Conservation (phyloP, 2,113 vertebrate species). For the Cervus canadensis region DNA sequence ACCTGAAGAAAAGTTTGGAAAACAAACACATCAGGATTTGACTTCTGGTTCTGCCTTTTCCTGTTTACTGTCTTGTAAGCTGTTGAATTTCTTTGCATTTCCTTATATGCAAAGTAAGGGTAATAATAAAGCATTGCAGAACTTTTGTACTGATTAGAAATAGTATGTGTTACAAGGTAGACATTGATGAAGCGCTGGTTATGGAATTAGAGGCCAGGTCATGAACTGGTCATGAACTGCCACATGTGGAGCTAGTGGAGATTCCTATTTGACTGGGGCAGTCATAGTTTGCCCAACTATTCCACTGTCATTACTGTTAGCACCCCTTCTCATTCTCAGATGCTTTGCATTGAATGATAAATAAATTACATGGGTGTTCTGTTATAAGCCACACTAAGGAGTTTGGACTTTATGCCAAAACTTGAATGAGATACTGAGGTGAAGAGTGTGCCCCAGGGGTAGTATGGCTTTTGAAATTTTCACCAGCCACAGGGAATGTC, state of each 20-base stretch:
- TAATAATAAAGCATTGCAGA: neutral
- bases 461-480: neutral
- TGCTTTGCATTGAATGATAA: neutral
- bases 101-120: neutral
- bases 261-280: neutral
- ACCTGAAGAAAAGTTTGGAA: slow-evolving; percentile 9
- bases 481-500: neutral
- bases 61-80: neutral
- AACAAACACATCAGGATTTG: neutral
- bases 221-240: neutral
- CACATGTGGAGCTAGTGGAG: neutral
- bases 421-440: neutral
- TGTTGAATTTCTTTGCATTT: neutral
- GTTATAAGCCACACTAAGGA: neutral
- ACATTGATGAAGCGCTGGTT: neutral
- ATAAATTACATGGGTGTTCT: neutral
- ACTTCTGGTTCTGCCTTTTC: neutral
- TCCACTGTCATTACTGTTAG: neutral
- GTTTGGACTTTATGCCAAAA: neutral
- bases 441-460: neutral
- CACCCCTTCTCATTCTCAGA: neutral
- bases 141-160: neutral
- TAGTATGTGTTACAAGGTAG: neutral
- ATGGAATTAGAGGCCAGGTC: neutral
- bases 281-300: neutral